These are phyloP conservation scores for Zaprionus lineosus DNA, from an alignment of 2,888 invertebrate genomes.

Conservation along the genomic window DNA sequence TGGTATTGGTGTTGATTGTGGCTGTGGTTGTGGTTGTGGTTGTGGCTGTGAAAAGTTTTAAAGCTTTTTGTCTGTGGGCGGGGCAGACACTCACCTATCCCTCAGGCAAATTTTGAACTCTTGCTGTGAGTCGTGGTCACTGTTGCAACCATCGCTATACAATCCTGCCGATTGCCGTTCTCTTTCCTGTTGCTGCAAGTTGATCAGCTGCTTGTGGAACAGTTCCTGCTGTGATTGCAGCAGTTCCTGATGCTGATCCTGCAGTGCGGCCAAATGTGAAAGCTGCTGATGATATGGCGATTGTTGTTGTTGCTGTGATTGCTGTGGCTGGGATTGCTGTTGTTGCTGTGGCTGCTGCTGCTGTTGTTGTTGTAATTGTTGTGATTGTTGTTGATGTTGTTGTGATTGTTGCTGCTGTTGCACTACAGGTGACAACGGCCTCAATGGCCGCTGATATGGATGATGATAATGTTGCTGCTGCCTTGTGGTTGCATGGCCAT, in stretches of 20 bases:
- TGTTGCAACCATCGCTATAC: slow-evolving; percentile 63
- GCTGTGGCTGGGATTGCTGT: slow-evolving; percentile 29
- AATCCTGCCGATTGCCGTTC: slow-evolving; percentile 38
- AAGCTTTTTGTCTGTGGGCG: slow-evolving; percentile 16
- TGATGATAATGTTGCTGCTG: slow-evolving; percentile 59
- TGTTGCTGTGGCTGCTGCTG: slow-evolving; percentile 30
- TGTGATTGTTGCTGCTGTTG: slow-evolving; percentile 32
- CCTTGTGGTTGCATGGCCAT: slow-evolving; percentile 24
- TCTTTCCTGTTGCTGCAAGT: slow-evolving; percentile 54
- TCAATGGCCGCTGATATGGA: slow-evolving; percentile 64
- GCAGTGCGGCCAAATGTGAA: slow-evolving; percentile 58
- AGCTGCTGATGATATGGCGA: slow-evolving; percentile 69
- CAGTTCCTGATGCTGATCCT: slow-evolving; percentile 66
- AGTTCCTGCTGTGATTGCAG: slow-evolving; percentile 74
- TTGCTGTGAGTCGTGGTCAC: slow-evolving; percentile 73
- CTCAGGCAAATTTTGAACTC: slow-evolving; percentile 81
- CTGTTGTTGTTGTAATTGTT: slow-evolving; percentile 30
- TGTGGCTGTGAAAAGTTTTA: neutral
- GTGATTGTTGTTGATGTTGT: slow-evolving; percentile 30
- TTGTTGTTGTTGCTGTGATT: slow-evolving; percentile 38
- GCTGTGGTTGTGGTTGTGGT: neutral
- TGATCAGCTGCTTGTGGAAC: slow-evolving; percentile 76
- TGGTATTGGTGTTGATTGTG: neutral
- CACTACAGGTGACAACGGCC: slow-evolving; percentile 46
- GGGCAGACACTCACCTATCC: slow-evolving; percentile 82